Evolutionary conservation across 2,113 vertebrate genomes (phyloP), one percentile per base, ranked within the genome.

Genomic region (Chlorodrepanis virens): DNA sequence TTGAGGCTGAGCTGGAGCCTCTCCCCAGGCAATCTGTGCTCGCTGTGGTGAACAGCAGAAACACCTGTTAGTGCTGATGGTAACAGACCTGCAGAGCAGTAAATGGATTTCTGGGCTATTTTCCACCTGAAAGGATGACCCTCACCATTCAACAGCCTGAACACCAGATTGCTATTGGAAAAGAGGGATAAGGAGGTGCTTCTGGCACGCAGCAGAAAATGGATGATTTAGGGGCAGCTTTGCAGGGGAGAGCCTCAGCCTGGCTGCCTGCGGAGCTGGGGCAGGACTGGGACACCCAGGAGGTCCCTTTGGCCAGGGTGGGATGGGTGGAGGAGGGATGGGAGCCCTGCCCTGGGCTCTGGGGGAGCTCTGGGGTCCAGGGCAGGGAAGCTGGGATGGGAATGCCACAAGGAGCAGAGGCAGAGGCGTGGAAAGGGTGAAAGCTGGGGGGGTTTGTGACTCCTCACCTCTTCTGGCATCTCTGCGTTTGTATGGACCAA

Each of bases 361-460:
- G 28, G 11, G 16, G 1, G 31, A 57, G 86, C 29, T 20, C 64
- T 3, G 29, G 12, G 16, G 14, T 0, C 17, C 5, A 9, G 14
- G 65, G 49, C 42, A 25, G 63, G 11, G 8, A 2, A 23, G 35
- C 68, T 31, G 31, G 9, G 6, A 3, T 7, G 35, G 65, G 71
- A 74, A 11, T 10, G 7, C 8, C 63, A 5, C 33, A 1, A 14
- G 15, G 20, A 19, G 35, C 37, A 47, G 47, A 10, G 13, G 21
- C n/a, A 10, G 29, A 24, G 53, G 12, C 13, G 5, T 21, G 31
- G 28, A 5, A 14, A 0, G 11, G 33, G 20, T 9, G 37, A 1
- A 1, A 8, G 6, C 3, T 5, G n/a, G 2, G 1, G 4, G 39
- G 31, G 4, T 25, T 29, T n/a, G 0, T 5, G 4, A 29, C 10